Evolutionary conservation across 53 echinoderm and acorn worm species (phyloP).

Genomic region (Temnopleurus reevesii): DNA sequence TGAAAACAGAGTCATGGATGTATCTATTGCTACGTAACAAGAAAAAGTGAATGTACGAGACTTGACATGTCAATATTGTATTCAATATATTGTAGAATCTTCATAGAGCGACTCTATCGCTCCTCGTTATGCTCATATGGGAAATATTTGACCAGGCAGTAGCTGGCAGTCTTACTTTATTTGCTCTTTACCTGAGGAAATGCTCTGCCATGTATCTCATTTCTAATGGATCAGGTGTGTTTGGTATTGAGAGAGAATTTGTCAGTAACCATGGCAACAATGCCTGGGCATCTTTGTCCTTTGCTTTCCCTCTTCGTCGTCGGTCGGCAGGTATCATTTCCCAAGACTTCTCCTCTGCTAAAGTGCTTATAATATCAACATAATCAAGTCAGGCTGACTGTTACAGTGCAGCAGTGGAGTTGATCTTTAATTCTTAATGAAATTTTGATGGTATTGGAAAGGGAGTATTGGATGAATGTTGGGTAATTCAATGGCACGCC

Average conservation of each 20-base stretch:
- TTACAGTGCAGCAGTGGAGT: too few relatives aligned
- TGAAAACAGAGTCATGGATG: too few relatives aligned
- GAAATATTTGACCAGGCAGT: conserved; percentile 35
- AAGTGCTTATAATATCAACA: too few relatives aligned
- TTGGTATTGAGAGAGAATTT: conserved; percentile 40
- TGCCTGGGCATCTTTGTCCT: not conserved
- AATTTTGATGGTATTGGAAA: too few relatives aligned
- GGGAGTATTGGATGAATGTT: too few relatives aligned
- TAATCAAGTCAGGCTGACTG: too few relatives aligned
- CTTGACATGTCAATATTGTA: not conserved
- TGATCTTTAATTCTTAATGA: too few relatives aligned
- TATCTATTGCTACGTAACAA: too few relatives aligned
- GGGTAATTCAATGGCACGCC: too few relatives aligned
- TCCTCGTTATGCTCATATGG: not conserved
- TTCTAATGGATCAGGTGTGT: conserved; percentile 51
- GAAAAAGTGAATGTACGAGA: not conserved
- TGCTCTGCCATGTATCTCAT: conserved; percentile 36
- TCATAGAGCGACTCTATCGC: not conserved
- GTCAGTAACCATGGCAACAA: conserved; percentile 41
- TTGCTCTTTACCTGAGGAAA: conserved; percentile 36
- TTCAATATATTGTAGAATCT: not conserved
- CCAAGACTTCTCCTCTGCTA: conserved; percentile 9
- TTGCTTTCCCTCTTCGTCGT: not conserved
- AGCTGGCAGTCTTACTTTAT: conserved; percentile 21
- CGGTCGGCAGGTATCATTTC: not conserved